Evolutionary conservation across 2,888 invertebrate genomes (phyloP), one percentile per base, ranked within the genome.

Genomic region (Agrenia bidenticulata): DNA sequence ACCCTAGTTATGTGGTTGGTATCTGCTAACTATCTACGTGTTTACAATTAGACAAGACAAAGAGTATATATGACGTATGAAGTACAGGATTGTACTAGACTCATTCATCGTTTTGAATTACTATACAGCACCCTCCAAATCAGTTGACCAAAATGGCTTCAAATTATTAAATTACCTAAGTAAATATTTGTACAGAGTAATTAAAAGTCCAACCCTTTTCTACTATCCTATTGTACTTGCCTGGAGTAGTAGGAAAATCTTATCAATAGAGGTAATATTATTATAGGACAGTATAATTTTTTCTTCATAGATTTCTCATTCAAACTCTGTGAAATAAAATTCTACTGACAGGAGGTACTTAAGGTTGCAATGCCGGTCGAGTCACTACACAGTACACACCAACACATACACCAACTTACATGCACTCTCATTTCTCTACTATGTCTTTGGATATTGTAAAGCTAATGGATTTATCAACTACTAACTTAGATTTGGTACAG

Each of bases 71-170:
- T 55, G 55, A 51, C 51, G 51, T 23, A 57, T 21, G 23, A 57
- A 37, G 57, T 55, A 55, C 57, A 55, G 24, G 41, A 39, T 45
- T 21, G 45, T 58, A 26, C 27, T 26, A 11, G 58, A 58, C 42
- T 42, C 45, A 58, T 58, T 58, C 24, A 58, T 58, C 58, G 21
- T 58, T 42, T 39, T 17, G n/a, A 45, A 27, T 49, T 58, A 73
- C 73, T 70, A 68, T 76, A 76, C 76, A 76, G 76, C 76, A 76
- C 76, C 76, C 76, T 76, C 76, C 75, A 76, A 70, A 73, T 75
- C 75, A 75, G 75, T 69, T 69, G 67, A 75, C 75, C 76, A 73
- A 58, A 58, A 58, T 19, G 58, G 58, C 23, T 57, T 57, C 32
- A 4, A 26, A 51, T 51, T 11, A 11, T 32, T 32, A 32, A 32